phyloP scores from a whole-genome alignment of 2,113 vertebrate species.

The Odontophorus gujanensis region DNA sequence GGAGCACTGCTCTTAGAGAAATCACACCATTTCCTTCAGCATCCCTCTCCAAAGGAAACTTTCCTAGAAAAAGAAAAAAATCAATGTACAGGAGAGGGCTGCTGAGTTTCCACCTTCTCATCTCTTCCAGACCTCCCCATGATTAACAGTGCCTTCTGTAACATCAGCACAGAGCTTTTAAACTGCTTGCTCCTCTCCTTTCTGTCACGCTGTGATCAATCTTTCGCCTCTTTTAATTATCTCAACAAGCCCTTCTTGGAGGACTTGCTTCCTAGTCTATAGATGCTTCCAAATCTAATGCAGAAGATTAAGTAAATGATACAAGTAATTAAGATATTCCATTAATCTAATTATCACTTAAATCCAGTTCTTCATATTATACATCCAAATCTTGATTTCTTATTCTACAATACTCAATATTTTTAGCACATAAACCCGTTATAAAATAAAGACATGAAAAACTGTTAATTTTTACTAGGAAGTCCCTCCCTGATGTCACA shows the following conservation, averaged over 20 bases:
- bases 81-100: neutral
- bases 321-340: neutral
- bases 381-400: neutral
- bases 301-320: neutral
- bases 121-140: neutral
- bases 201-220: neutral
- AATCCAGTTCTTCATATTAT: neutral
- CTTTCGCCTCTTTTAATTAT: neutral
- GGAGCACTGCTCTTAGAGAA: neutral
- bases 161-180: neutral
- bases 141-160: neutral
- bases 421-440: neutral
- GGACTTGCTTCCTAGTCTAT: neutral
- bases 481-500: neutral
- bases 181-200: neutral
- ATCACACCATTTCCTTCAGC: neutral
- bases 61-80: neutral
- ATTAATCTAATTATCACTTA: slow-evolving; percentile 19
- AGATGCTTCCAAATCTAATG: neutral
- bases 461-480: neutral
- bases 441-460: neutral
- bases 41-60: neutral
- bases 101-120: neutral
- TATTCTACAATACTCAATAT: neutral
- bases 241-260: neutral